Evolutionary conservation across 2,888 invertebrate genomes (phyloP), one percentile per base, ranked within the genome.

Genomic region (Atrina japonica): DNA sequence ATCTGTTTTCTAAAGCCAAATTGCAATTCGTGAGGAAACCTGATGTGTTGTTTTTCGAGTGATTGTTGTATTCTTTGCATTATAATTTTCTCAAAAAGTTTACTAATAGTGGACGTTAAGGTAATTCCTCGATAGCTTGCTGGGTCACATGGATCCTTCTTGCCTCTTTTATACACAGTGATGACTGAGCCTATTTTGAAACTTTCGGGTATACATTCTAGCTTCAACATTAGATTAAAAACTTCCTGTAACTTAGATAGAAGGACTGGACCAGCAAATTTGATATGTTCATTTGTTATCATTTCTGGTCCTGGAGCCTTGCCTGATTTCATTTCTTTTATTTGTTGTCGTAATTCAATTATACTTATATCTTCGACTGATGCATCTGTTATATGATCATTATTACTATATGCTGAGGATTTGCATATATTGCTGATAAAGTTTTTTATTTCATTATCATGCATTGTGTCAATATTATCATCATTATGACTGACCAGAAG

Each of bases 261-360:
- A 7, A 59, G 3, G 21, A 16, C 16, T 23, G 21, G 5, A 5
- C 66, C 66, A 7, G 49, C 58, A 18, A 47, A 40, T 49, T 40
- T 47, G 11, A 56, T 43, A 40, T 66, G 58, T 27, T 63, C 66
- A 7, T 58, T 50, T 6, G 49, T 23, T 5, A 66, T 23, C 14
- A 30, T 9, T 27, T 66, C 59, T 27, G 53, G 58, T n/a, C 66
- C 66, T 3, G 66, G 59, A 16, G 59, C 58, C n/a, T 66, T 58
- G 21, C 47, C 35, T 1, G 16, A 1, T n/a, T 67, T 52, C 50
- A 66, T 23, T 9, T 23, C 49, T 40, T 14, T 30, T 11, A 52
- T 35, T 7, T 5, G 5, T 35, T 35, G 6, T 35, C 11, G 6
- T 35, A 35, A 7, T 35, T 35, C 35, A n/a, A n/a, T n/a, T n/a